phyloP scores from a whole-genome alignment of 92 coral and sea anemone species.

The Porites rus region DNA sequence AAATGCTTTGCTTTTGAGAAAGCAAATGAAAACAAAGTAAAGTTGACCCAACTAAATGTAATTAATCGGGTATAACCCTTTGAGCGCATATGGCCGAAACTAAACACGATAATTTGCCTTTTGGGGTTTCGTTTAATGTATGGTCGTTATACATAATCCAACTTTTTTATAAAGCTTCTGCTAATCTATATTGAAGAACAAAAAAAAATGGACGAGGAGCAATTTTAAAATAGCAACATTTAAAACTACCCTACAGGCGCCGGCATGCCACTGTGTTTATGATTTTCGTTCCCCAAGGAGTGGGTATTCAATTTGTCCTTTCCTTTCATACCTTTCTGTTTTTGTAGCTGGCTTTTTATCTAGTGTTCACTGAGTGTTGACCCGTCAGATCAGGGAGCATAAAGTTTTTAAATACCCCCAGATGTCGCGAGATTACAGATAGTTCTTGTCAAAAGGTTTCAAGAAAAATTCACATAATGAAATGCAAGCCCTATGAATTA shows the following conservation, averaged over 20 bases:
- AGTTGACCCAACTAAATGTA: too few relatives aligned
- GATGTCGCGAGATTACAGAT: not conserved
- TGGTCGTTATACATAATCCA: too few relatives aligned
- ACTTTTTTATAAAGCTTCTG: too few relatives aligned
- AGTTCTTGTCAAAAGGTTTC: not conserved
- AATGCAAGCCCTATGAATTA: not conserved
- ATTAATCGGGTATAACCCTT: too few relatives aligned
- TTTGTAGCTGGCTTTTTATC: conserved; percentile 10
- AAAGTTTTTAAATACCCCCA: not conserved
- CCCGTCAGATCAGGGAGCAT: not conserved
- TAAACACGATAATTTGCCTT: too few relatives aligned
- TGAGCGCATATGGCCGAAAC: too few relatives aligned
- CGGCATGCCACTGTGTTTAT: not conserved
- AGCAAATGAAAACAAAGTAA: too few relatives aligned
- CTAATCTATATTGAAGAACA: too few relatives aligned
- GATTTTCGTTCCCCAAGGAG: conserved; percentile 5
- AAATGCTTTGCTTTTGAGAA: too few relatives aligned
- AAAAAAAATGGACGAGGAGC: too few relatives aligned
- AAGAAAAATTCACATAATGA: not conserved
- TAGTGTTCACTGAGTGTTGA: not conserved
- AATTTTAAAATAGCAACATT: too few relatives aligned
- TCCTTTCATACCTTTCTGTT: conserved; percentile 45
- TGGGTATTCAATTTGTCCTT: conserved; percentile 23
- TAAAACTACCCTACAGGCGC: conserved; percentile 15
- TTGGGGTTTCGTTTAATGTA: too few relatives aligned